Conservation (phyloP, 2,797 vertebrate genomes). For the Peromyscus nudipes region DNA sequence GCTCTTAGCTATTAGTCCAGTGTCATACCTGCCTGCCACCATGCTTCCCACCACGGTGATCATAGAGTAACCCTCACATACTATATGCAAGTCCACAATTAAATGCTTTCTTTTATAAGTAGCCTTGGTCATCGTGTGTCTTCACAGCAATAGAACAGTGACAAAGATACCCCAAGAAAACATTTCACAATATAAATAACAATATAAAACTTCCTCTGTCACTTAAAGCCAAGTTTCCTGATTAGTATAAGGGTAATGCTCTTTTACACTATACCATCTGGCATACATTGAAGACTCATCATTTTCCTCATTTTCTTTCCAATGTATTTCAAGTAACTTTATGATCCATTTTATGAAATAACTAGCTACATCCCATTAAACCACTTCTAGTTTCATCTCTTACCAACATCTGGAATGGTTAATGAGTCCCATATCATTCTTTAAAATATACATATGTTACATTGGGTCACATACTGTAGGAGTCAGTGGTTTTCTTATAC, state of each 20-base stretch:
- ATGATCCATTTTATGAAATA: neutral
- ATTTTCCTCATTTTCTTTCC: neutral
- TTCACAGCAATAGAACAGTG: neutral
- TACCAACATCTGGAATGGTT: neutral
- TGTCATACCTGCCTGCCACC: neutral
- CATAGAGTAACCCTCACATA: neutral
- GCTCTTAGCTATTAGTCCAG: neutral
- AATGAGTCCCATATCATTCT: neutral
- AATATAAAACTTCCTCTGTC: neutral
- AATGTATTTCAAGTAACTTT: neutral
- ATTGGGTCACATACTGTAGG: neutral
- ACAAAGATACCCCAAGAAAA: neutral
- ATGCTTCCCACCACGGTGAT: neutral
- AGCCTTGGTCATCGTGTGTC: neutral
- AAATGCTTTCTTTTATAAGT: neutral
- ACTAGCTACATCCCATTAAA: neutral
- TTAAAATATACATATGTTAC: neutral
- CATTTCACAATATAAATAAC: neutral
- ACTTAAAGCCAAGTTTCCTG: conserved; percentile 4
- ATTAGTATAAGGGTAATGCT: neutral
- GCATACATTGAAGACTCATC: neutral
- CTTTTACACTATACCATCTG: neutral
- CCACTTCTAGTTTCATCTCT: neutral
- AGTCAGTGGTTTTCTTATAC: neutral
- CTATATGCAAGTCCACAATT: neutral